Evolutionary conservation across 2,113 vertebrate genomes (phyloP), one percentile per base, ranked within the genome.

Genomic region (Lophura nycthemera): DNA sequence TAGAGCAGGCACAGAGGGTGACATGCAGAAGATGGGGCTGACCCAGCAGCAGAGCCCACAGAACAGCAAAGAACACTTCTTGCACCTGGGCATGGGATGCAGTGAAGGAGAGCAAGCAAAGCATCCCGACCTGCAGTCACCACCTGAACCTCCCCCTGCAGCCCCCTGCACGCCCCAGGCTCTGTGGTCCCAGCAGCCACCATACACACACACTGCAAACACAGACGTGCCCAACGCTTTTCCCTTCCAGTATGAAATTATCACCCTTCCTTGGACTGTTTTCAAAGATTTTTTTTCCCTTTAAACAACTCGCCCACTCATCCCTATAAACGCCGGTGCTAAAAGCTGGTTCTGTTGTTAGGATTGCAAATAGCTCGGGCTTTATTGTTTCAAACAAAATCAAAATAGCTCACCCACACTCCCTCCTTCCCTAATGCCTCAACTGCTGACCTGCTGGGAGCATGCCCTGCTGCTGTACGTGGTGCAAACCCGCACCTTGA

Each of bases 361-460:
- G 72, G 93, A 92, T 94, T 91, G 90, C 94, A 92, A 86, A 70
- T 38, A 95, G 91, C 95, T 95, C 3, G 4, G 63, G 73, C 20
- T 88, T 92, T 94, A 95, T 95, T 95, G 95, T 95, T 96, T 85
- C 96, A 95, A 95, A 95, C 93, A 93, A 88, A 95, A 95, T 72
- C 92, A 78, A 95, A 97, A 93, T 88, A 95, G 66, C 78, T 94
- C 94, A 14, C 95, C 95, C 95, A 94, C 87, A 6, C 84, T 83
- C 34, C 75, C 94, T 91, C 84, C 40, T 91, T 85, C 90, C 76
- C 10, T 54, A 85, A 72, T 0, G 13, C 36, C 18, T 29, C 6
- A 4, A 52, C 52, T 25, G 89, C 74, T 94, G 92, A 86, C 96
- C 94, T 66, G 91, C 2, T 36, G 84, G 92, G 89, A 43, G 42